phyloP scores from a whole-genome alignment of 2,797 vertebrate genomes.

The Ctenosaura bakeri region DNA sequence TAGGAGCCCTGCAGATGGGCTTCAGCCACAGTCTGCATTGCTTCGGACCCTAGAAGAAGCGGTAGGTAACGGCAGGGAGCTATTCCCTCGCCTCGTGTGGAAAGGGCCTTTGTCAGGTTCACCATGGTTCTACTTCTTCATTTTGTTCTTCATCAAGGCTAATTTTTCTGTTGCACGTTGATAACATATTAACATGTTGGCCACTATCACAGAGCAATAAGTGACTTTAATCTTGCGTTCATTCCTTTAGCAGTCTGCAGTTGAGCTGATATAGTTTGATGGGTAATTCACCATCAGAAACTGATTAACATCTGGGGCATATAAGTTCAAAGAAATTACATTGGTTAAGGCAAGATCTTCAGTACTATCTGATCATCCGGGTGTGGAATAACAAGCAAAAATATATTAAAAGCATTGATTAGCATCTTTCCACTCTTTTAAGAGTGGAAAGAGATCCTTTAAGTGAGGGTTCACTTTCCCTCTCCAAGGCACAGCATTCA shows the following conservation, averaged over 20 bases:
- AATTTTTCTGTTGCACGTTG: conserved; percentile 41
- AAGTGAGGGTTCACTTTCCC: not conserved
- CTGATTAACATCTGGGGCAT: conserved; percentile 22
- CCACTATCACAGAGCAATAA: conserved; percentile 17
- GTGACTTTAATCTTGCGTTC: not conserved
- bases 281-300: conserved; percentile 34
- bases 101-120: too few relatives aligned
- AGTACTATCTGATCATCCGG: conserved; percentile 12
- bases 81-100: too few relatives aligned
- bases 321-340: conserved; percentile 38
- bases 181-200: conserved; percentile 23
- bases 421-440: conserved; percentile 31
- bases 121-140: too few relatives aligned
- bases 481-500: conserved; percentile 10
- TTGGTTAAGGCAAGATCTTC: conserved; percentile 7
- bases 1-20: too few relatives aligned
- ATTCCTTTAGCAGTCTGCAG: conserved; percentile 34
- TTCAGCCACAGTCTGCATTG: too few relatives aligned
- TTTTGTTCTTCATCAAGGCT: not conserved
- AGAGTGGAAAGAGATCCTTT: not conserved
- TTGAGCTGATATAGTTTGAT: conserved; percentile 31
- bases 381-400: conserved; percentile 41
- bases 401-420: conserved; percentile 14
- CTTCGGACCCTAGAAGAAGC: too few relatives aligned
- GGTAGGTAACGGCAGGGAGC: too few relatives aligned